Base-by-base conservation (phyloP, 2,888 invertebrate genomes). In the Temnothorax rugatulus region DNA sequence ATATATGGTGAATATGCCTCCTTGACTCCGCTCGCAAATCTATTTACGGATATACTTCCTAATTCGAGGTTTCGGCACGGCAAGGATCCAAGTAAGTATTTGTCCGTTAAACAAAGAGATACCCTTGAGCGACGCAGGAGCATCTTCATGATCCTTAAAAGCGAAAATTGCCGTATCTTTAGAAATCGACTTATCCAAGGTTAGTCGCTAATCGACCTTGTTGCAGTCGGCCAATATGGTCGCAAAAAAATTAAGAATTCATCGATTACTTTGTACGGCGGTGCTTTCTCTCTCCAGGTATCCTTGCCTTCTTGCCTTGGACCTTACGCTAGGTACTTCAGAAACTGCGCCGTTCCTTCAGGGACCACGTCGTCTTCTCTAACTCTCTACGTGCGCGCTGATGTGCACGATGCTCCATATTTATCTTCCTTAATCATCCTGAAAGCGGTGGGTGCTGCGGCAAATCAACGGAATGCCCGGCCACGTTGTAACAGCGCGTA, bases 361-460 rank as follows among this genome's bases (percentile, higher is more conserved):
- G 18, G 29, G 18, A 61, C 18, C 25, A 7, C 34, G 25, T 15
- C 50, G 25, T 34, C 74, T 73, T 7, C 41, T 57, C 29, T 21
- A 21, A 21, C 66, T 79, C 52, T 18, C n/a, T 25, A 25, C 34
- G 18, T n/a, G 52, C 41, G n/a, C 79, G 59, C 79, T 57, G 44
- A 69, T 47, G 44, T 34, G 34, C 57, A 5, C 69, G 69, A 44
- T 68, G 77, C 57, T 69, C 69, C 59, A 38, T 59, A 79, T 79
- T 79, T 71, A 71, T 79, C 79, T 83, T 74, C 64, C 64, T 83
- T 59, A 68, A 77, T 77, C 57, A 76, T 68, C 18, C 76, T 34
- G 25, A 41, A 29, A 59, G 59, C 44, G 57, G 44, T 54, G 21
- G 44, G 57, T 54, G 59, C 11, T 38, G 61, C 18, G 25, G 69